phyloP scores from a whole-genome alignment of 2,888 invertebrate genomes.

The Epinotia brunnichana region DNA sequence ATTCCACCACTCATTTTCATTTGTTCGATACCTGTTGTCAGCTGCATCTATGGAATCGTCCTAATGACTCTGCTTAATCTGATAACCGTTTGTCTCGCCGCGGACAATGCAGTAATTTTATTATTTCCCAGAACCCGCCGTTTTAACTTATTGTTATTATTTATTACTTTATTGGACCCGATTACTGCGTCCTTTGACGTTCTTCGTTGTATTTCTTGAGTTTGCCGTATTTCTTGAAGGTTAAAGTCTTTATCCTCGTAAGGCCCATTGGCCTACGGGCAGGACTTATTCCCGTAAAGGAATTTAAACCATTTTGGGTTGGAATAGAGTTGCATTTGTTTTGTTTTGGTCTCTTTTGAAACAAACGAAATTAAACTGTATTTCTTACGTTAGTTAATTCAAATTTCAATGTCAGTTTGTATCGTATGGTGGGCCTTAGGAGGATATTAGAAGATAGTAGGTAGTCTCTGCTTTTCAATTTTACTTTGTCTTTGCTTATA shows the following conservation, averaged over 20 bases:
- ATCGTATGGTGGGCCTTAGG: too few relatives aligned
- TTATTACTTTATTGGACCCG: constrained; percentile 22
- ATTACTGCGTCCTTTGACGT: constrained; percentile 4
- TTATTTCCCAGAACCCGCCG: constrained; percentile 36
- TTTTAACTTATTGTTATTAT: constrained; percentile 36
- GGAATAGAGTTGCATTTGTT: too few relatives aligned
- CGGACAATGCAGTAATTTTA: constrained; percentile 54
- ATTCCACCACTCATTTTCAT: too few relatives aligned
- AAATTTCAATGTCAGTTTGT: too few relatives aligned
- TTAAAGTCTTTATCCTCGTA: too few relatives aligned
- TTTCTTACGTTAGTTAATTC: too few relatives aligned
- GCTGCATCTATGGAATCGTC: constrained; percentile 51
- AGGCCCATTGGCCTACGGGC: too few relatives aligned
- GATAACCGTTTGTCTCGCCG: constrained; percentile 61
- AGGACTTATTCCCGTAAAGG: too few relatives aligned
- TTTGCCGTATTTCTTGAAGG: background rate
- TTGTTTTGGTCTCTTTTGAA: too few relatives aligned
- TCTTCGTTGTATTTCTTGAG: background rate
- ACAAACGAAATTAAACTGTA: too few relatives aligned
- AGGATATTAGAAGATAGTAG: background rate
- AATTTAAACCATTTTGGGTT: too few relatives aligned
- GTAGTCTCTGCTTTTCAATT: background rate
- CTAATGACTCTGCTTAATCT: constrained; percentile 63
- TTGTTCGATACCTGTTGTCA: background rate
- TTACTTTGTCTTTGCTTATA: too few relatives aligned